These are phyloP conservation scores for Scortum barcoo DNA, from an alignment of 2,113 vertebrate species.

Conservation along the genomic window DNA sequence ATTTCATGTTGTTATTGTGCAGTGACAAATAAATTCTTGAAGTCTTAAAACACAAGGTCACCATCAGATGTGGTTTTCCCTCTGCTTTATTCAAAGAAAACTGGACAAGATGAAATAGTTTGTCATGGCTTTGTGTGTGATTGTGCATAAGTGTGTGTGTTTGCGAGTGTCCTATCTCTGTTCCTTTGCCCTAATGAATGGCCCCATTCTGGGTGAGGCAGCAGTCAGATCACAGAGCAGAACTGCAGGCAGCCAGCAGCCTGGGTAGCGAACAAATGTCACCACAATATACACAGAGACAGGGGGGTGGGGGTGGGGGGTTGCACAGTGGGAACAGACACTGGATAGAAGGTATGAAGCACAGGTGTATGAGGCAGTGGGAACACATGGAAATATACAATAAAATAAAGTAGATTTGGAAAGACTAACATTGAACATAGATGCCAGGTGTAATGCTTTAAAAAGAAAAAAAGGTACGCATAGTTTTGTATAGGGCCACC, in stretches of 20 bases:
- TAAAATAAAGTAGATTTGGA: too few relatives aligned
- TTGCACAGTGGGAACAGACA: constrained; percentile 18
- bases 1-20: too few relatives aligned
- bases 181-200: constrained; percentile 74
- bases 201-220: constrained; percentile 71
- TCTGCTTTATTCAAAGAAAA: not conserved
- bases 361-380: not conserved
- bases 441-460: not conserved
- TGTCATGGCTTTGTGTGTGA: constrained; percentile 23
- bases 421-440: not conserved
- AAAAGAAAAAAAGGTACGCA: too few relatives aligned
- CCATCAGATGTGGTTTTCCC: not conserved
- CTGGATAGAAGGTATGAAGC: constrained; percentile 22
- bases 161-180: constrained; percentile 36
- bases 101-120: not conserved
- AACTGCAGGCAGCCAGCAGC: constrained; percentile 78
- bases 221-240: constrained; percentile 78
- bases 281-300: constrained; percentile 57
- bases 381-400: not conserved
- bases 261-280: constrained; percentile 81
- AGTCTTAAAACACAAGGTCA: not conserved
- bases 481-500: not conserved
- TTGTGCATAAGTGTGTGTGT: not conserved
- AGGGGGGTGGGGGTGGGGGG: not conserved
- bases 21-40: too few relatives aligned